Conservation (phyloP, 2,797 vertebrate genomes). For the Margarornis squamiger region DNA sequence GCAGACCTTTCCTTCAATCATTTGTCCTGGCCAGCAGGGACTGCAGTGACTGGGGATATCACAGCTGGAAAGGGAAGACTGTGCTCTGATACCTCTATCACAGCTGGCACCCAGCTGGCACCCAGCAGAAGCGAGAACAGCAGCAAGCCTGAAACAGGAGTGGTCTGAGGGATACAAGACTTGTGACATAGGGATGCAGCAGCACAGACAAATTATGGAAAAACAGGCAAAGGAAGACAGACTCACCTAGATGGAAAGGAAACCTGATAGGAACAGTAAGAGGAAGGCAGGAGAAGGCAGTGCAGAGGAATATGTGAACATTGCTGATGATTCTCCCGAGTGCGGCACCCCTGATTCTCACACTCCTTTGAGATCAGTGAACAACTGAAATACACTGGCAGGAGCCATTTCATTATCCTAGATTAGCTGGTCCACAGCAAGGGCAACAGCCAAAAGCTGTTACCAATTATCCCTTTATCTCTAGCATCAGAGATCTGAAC, state of each 20-base stretch:
- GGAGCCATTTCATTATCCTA: constrained; percentile 18
- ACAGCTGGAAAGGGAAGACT: neutral
- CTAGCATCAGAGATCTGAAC: neutral
- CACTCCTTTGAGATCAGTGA: constrained; percentile 50
- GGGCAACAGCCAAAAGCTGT: neutral
- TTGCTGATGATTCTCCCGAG: constrained; percentile 35
- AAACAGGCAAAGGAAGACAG: constrained; percentile 43
- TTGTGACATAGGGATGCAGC: neutral
- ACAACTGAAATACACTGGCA: constrained; percentile 52
- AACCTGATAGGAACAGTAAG: constrained; percentile 62
- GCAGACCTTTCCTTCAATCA: neutral
- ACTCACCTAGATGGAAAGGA: constrained; percentile 64
- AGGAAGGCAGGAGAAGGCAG: constrained; percentile 56
- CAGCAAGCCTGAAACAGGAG: neutral
- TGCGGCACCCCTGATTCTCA: constrained; percentile 26
- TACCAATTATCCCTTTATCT: neutral
- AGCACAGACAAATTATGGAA: constrained; percentile 1
- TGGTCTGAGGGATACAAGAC: neutral
- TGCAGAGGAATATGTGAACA: constrained; percentile 57
- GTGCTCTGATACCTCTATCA: neutral
- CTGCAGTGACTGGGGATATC: neutral
- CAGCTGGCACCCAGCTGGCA: neutral
- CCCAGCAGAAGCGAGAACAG: neutral
- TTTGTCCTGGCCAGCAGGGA: neutral
- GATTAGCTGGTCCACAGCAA: constrained; percentile 31